These are phyloP conservation scores for Champsocephalus esox DNA, from an alignment of 2,797 vertebrate species.

Conservation along the genomic window DNA sequence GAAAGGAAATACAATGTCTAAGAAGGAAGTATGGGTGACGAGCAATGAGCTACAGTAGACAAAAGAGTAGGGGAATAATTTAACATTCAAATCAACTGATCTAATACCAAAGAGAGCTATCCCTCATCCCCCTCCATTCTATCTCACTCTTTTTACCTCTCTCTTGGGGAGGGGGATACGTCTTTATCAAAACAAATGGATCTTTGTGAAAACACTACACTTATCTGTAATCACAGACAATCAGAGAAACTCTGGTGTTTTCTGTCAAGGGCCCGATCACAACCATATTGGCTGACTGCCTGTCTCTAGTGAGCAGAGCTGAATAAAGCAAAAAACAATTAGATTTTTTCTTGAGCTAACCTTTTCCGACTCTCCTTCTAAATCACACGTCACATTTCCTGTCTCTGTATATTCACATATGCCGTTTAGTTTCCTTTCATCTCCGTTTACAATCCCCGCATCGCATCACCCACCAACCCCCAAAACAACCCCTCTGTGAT, in stretches of 20 bases:
- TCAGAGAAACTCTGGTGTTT: constrained; percentile 68
- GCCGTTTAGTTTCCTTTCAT: constrained; percentile 22
- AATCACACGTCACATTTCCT: constrained; percentile 1
- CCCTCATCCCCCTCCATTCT: constrained; percentile 26
- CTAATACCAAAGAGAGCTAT: constrained; percentile 47
- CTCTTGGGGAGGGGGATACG: constrained; percentile 47
- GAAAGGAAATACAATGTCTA: neutral
- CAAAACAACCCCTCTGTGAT: constrained; percentile 36
- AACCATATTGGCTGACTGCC: constrained; percentile 38
- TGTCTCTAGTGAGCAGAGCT: constrained; percentile 31
- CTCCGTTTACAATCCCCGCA: constrained; percentile 2
- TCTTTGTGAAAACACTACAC: constrained; percentile 69
- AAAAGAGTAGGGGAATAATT: constrained; percentile 39
- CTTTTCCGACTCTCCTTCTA: neutral
- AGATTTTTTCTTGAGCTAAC: constrained; percentile 11
- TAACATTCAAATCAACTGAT: constrained; percentile 51
- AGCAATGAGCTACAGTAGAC: constrained; percentile 5
- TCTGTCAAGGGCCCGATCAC: constrained; percentile 54
- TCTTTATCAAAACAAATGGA: constrained; percentile 74
- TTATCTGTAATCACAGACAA: constrained; percentile 72
- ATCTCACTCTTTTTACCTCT: constrained; percentile 48
- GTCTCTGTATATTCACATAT: neutral
- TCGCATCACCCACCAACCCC: neutral
- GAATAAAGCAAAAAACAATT: constrained; percentile 13
- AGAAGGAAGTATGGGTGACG: constrained; percentile 3